Conservation (phyloP, 2,888 invertebrate genomes). For the Ariolimax columbianus region DNA sequence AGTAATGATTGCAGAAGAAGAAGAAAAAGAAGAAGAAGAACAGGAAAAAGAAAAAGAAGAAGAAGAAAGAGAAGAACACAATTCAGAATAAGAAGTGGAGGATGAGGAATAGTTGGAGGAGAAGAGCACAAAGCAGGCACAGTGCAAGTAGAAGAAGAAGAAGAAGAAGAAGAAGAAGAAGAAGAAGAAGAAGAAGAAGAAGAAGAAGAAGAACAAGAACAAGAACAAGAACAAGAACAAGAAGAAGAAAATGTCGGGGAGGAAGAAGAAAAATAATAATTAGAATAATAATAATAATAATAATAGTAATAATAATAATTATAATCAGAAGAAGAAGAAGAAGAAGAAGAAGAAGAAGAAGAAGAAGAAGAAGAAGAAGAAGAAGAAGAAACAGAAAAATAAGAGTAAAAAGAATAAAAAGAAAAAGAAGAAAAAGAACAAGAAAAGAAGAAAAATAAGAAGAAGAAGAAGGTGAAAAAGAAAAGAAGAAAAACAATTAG, state of each 20-base stretch:
- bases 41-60: neutral
- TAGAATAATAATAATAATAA: too few relatives aligned
- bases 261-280: too few relatives aligned
- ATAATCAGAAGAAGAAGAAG: too few relatives aligned
- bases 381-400: too few relatives aligned
- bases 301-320: neutral
- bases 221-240: neutral
- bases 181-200: neutral
- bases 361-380: slow-evolving; percentile 37
- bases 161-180: neutral
- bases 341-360: slow-evolving; percentile 20
- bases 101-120: neutral
- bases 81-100: neutral
- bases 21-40: slow-evolving; percentile 34
- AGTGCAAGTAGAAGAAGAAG: too few relatives aligned
- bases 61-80: neutral
- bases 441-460: too few relatives aligned
- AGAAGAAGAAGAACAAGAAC: neutral
- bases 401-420: too few relatives aligned
- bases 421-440: too few relatives aligned
- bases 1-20: too few relatives aligned
- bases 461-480: too few relatives aligned
- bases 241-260: too few relatives aligned
- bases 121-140: neutral
- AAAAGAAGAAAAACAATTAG: too few relatives aligned